phyloP scores from a whole-genome alignment of 2,888 invertebrate genomes.

The Amorpha juglandis region DNA sequence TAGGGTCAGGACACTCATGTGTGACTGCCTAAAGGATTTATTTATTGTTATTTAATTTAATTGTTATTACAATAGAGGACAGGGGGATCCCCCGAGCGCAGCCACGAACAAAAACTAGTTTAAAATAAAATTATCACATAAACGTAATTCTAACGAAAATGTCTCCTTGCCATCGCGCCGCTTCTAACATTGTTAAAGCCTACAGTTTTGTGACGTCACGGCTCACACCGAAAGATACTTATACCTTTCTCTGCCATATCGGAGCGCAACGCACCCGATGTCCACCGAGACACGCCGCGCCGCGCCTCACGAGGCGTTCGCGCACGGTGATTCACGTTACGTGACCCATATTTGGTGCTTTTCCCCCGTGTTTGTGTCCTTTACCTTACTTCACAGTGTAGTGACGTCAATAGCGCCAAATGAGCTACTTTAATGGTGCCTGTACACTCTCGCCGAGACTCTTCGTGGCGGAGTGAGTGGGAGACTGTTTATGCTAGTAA shows the following conservation, averaged over 20 bases:
- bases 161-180: background rate
- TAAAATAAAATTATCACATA: too few relatives aligned
- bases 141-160: too few relatives aligned
- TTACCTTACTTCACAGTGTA: background rate
- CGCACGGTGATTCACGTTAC: conserved; percentile 32
- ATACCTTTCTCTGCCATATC: conserved; percentile 56
- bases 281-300: conserved; percentile 18
- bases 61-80: too few relatives aligned
- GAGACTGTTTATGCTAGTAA: too few relatives aligned
- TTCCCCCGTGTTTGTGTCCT: conserved; percentile 29
- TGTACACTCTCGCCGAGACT: too few relatives aligned
- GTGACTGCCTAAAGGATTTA: too few relatives aligned
- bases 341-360: conserved; percentile 29
- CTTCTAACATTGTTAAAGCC: background rate
- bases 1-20: too few relatives aligned
- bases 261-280: conserved; percentile 42
- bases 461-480: too few relatives aligned
- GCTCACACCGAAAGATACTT: conserved; percentile 48
- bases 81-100: too few relatives aligned
- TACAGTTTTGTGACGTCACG: conserved; percentile 45
- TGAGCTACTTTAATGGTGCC: too few relatives aligned
- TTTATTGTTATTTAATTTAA: too few relatives aligned
- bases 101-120: too few relatives aligned
- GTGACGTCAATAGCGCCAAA: background rate
- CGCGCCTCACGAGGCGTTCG: background rate